These are phyloP conservation scores for Lepus oiostolus DNA, from an alignment of 2,797 vertebrate species.

Conservation along the genomic window DNA sequence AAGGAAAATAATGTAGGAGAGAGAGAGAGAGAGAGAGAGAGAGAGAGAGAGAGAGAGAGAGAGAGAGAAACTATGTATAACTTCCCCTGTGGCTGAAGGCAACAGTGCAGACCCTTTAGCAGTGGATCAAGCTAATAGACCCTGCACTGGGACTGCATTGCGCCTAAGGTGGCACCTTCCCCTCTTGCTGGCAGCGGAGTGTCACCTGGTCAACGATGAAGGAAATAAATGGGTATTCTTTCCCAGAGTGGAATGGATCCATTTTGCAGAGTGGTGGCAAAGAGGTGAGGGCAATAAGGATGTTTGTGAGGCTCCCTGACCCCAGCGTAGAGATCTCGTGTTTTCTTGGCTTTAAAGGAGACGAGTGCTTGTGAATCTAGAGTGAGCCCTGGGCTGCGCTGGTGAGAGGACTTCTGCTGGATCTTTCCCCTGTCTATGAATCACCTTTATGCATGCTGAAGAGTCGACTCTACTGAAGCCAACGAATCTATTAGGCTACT, in stretches of 20 bases:
- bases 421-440: conserved; percentile 74
- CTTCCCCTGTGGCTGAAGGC: conserved; percentile 64
- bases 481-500: conserved; percentile 84
- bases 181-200: conserved; percentile 44
- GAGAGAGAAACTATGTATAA: not conserved
- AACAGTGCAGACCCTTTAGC: conserved; percentile 76
- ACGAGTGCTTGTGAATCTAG: conserved; percentile 79
- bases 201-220: conserved; percentile 71
- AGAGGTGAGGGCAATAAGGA: not conserved
- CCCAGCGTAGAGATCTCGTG: not conserved
- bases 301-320: not conserved
- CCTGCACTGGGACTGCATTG: conserved; percentile 64
- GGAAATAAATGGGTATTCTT: conserved; percentile 69
- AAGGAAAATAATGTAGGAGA: conserved; percentile 77
- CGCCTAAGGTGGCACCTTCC: conserved; percentile 65
- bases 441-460: conserved; percentile 77
- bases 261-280: conserved; percentile 57
- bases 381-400: conserved; percentile 71
- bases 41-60: too few relatives aligned
- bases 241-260: conserved; percentile 68
- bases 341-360: conserved; percentile 73
- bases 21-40: too few relatives aligned
- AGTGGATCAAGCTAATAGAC: conserved; percentile 72
- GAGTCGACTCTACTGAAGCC: conserved; percentile 79
- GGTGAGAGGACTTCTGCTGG: conserved; percentile 84